These are phyloP conservation scores for Habroteleia sp. DNA, from an alignment of 2,888 invertebrate species.

Conservation along the genomic window DNA sequence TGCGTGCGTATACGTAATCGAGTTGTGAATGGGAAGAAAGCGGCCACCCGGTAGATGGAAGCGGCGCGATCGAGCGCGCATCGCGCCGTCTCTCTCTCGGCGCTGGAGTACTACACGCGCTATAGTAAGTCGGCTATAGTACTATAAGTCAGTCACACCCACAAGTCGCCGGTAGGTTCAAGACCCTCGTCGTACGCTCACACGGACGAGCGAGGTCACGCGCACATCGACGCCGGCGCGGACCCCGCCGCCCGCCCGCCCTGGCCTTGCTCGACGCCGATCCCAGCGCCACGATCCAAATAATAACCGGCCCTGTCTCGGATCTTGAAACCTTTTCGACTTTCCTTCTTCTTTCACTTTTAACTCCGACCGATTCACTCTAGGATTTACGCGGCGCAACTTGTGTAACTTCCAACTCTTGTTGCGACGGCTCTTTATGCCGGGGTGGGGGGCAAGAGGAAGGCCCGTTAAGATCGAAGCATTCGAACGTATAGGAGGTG, in stretches of 20 bases:
- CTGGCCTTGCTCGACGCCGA: conserved; percentile 70
- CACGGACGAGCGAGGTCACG: conserved; percentile 73
- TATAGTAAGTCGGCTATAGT: conserved; percentile 80
- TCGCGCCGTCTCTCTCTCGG: conserved; percentile 42
- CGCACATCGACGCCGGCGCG: conserved; percentile 65
- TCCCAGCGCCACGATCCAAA: conserved; percentile 64
- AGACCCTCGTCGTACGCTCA: conserved; percentile 76
- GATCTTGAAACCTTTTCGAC: conserved; percentile 1
- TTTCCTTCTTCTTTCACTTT: neutral
- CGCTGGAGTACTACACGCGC: conserved; percentile 76
- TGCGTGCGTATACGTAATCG: conserved; percentile 33
- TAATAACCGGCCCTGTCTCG: conserved; percentile 32
- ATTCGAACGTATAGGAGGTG: no score
- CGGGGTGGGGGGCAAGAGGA: no score
- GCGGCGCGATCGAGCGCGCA: conserved; percentile 24
- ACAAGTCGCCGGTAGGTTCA: conserved; percentile 77
- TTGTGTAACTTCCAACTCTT: no score
- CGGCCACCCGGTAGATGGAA: conserved; percentile 47
- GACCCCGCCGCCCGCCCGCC: conserved; percentile 20
- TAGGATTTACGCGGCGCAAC: no score
- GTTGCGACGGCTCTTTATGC: no score
- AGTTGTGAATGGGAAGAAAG: conserved; percentile 51
- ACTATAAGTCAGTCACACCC: conserved; percentile 80
- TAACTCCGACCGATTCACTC: no score
- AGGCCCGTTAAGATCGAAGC: no score